These are phyloP conservation scores for Nibea coibor DNA, from an alignment of 2,113 vertebrate species.

Conservation along the genomic window DNA sequence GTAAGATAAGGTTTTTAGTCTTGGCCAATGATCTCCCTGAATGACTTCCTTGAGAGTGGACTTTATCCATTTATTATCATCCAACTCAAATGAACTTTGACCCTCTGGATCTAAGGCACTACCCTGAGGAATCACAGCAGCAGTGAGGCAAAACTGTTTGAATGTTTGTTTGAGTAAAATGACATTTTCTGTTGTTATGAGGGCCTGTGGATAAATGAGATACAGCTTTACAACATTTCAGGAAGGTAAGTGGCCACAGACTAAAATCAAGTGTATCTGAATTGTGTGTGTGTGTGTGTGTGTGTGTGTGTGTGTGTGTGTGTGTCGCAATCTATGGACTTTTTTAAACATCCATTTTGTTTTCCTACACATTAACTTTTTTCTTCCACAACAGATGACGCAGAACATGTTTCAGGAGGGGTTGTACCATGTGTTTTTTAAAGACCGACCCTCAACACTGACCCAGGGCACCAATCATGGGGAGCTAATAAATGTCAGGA, in stretches of 20 bases:
- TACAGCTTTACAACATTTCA: conserved; percentile 4
- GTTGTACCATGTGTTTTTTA: conserved; percentile 82
- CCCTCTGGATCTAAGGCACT: neutral
- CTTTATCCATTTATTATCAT: conserved; percentile 62
- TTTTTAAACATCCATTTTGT: neutral
- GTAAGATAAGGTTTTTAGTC: conserved; percentile 28
- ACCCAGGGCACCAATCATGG: neutral
- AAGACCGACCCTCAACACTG: conserved; percentile 41
- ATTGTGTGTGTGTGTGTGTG: neutral
- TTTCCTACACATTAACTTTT: neutral
- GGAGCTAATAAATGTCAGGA: conserved; percentile 69
- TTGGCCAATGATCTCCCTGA: conserved; percentile 21
- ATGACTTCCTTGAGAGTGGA: conserved; percentile 53
- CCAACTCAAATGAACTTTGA: conserved; percentile 65
- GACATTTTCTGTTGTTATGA: conserved; percentile 23
- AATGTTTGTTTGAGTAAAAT: conserved; percentile 17
- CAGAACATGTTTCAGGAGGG: conserved; percentile 86
- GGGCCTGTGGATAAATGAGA: conserved; percentile 16
- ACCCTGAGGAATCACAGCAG: conserved; percentile 11
- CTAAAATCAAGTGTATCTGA: neutral
- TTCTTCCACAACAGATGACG: conserved; percentile 61
- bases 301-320: neutral
- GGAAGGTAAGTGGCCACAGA: conserved; percentile 46
- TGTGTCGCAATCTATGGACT: neutral
- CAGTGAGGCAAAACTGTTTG: neutral